Evolutionary conservation across 1,140 invertebrate genomes (phyloP), one percentile per base, ranked within the genome.

Genomic region (Lysiphlebus fabarum): DNA sequence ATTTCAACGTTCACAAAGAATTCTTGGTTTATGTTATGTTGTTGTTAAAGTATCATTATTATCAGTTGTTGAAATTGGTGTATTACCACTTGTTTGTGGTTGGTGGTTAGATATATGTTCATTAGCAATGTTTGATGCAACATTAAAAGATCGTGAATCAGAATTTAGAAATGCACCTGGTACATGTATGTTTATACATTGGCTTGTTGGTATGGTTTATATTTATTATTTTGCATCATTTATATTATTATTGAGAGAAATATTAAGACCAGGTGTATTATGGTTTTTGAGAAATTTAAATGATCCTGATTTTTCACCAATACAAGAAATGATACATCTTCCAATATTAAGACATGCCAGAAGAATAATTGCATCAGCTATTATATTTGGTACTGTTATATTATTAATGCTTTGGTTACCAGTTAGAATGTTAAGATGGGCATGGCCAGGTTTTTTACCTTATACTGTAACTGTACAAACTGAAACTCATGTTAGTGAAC

Each of bases 91-190:
- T 1, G 88, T 99, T 7, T 99, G 96, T 74, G 97, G 97, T 11
- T 99, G 96, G 93, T 99, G 97, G 96, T 79, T 99, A 37, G 97
- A 99, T 72, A 92, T 99, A 60, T 99, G 97, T 71, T 98, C 96
- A 0, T 78, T 99, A 63, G 88, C 93, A 0, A 86, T 98, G 84
- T 96, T 99, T 70, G 95, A 98, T 79, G 92, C 92, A 5, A 92
- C 91, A 7, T 79, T 96, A 0, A 90, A 90, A 72, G 92, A 93
- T 70, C 81, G 96, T 45, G 89, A 96, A 76, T 84, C 87, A 0
- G 93, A 90, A 61, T 96, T 99, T 65, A 86, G 87, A 62, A 82
- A 87, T 1, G 90, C 93, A 0, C 96, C 97, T 0, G 94, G 94
- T 44, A 98, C 96, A 0, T 96, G 93, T 0, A 93, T 98, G 84